Evolutionary conservation across 2,888 invertebrate species (phyloP).

Genomic region (Melipona bicolor): DNA sequence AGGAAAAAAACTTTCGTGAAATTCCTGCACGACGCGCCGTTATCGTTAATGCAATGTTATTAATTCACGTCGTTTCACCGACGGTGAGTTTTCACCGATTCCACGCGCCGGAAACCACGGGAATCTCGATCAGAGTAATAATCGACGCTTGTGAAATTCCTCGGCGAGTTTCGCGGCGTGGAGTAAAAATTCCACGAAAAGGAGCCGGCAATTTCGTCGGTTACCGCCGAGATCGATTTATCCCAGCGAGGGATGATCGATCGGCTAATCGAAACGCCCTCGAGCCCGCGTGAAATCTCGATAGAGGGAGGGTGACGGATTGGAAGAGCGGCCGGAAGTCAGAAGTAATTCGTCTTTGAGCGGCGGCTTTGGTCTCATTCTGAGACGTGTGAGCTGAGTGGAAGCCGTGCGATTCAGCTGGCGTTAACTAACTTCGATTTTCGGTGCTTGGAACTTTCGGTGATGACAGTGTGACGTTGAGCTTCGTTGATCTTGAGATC

Average conservation of each 20-base stretch:
- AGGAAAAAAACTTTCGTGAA: not conserved
- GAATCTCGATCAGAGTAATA: conserved; percentile 16
- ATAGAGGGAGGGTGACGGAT: not conserved
- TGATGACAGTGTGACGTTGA: too few species aligned
- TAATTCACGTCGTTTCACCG: conserved; percentile 11
- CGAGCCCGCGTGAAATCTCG: not conserved
- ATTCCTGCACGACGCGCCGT: not conserved
- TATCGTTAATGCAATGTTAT: conserved; percentile 21
- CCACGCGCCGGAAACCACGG: not conserved
- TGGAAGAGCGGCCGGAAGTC: conserved; percentile 13
- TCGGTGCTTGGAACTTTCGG: too few species aligned
- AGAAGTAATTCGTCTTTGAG: conserved; percentile 23
- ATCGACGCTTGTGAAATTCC: conserved; percentile 18
- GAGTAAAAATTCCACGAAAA: conserved; percentile 9
- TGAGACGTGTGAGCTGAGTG: not conserved
- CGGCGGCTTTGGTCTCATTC: too few species aligned
- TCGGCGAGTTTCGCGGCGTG: not conserved
- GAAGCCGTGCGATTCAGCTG: not conserved
- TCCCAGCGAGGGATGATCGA: not conserved
- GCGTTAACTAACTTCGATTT: too few species aligned
- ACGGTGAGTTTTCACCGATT: not conserved
- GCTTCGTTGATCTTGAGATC: too few species aligned
- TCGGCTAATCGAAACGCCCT: not conserved
- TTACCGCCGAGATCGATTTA: not conserved
- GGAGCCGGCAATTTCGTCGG: not conserved